phyloP scores from a whole-genome alignment of 2,113 vertebrate genomes.

The western clawed frog (Xenopus tropicalis) region DNA sequence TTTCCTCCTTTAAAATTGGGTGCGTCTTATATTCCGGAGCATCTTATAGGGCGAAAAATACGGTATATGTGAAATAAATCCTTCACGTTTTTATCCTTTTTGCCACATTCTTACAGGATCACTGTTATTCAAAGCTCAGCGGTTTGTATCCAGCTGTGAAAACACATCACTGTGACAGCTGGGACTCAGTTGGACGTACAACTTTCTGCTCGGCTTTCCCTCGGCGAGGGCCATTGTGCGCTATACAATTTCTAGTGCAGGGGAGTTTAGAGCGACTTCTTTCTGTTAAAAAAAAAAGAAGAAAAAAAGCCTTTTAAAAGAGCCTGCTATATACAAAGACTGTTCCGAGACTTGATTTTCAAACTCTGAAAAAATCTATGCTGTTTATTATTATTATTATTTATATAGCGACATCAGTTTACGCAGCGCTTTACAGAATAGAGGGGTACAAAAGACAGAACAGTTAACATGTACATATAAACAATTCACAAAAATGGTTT shows the following conservation, averaged over 20 bases:
- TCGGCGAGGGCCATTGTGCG: conserved; percentile 16
- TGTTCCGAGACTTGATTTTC: too few relatives aligned
- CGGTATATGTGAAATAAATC: neutral
- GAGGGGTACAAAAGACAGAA: too few relatives aligned
- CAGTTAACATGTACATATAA: too few relatives aligned
- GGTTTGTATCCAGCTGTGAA: conserved; percentile 29
- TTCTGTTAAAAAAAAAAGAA: neutral
- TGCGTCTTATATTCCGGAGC: too few relatives aligned
- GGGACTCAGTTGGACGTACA: conserved; percentile 39
- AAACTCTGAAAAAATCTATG: too few relatives aligned
- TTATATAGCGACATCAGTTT: too few relatives aligned
- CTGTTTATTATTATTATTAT: too few relatives aligned
- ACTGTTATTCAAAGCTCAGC: conserved; percentile 38
- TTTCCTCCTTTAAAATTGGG: too few relatives aligned
- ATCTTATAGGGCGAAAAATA: too few relatives aligned
- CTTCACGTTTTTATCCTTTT: conserved; percentile 12
- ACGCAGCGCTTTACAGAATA: too few relatives aligned
- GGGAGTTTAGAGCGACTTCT: conserved; percentile 4
- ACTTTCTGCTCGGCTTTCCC: conserved; percentile 26
- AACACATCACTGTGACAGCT: conserved; percentile 41
- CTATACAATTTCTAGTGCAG: conserved; percentile 26
- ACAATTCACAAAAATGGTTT: too few relatives aligned
- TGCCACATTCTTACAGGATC: conserved; percentile 25
- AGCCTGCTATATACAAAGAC: too few relatives aligned
- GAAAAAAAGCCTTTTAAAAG: neutral